Evolutionary conservation across 2,797 vertebrate genomes (phyloP).

Genomic region (Sylvilagus floridanus): DNA sequence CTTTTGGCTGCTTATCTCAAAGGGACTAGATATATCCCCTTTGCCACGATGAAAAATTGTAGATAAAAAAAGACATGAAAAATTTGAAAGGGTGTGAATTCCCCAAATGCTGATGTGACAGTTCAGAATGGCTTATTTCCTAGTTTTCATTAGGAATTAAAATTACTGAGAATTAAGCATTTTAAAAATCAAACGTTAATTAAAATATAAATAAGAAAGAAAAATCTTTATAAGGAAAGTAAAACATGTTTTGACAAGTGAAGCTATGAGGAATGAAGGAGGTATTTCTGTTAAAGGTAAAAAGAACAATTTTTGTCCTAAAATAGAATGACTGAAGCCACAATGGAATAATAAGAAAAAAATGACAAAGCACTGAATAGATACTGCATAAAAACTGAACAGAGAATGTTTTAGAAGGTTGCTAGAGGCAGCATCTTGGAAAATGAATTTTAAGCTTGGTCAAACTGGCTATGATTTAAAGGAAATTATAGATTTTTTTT

Average conservation of each 20-base stretch:
- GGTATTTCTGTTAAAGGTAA: neutral
- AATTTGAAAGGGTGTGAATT: neutral
- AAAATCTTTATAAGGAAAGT: neutral
- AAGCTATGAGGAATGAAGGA: neutral
- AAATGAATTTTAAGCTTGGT: neutral
- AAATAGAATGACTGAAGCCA: neutral
- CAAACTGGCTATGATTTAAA: neutral
- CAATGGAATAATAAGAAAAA: neutral
- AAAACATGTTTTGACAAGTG: neutral
- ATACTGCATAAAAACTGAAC: too few species aligned
- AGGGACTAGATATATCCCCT: neutral
- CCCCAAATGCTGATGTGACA: neutral
- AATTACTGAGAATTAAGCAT: neutral
- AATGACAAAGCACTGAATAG: neutral
- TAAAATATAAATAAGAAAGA: neutral
- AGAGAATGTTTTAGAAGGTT: neutral
- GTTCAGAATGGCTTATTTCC: neutral
- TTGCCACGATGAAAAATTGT: neutral
- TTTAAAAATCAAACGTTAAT: neutral
- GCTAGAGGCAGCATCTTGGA: neutral
- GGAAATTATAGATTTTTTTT: neutral
- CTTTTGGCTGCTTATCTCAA: neutral
- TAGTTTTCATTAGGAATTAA: neutral
- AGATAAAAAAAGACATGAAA: neutral
- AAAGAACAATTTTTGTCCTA: neutral